Percentiles rank a stretch among this genome's conserved stretches.
Conservation (phyloP, 2,888 invertebrate species). For the Scaptomyza cyrtandrae region DNA sequence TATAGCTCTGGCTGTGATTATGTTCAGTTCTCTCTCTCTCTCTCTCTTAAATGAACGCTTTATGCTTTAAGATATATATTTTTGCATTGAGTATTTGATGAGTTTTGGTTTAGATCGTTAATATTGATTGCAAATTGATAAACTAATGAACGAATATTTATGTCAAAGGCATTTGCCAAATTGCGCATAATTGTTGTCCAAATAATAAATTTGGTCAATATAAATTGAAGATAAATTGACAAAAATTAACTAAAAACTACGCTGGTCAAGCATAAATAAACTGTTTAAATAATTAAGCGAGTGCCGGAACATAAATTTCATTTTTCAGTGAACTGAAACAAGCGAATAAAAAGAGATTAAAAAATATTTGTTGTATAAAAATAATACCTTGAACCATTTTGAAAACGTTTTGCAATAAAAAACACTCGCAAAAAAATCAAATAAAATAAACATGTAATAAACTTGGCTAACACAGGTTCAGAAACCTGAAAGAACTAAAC, state of each 20-base stretch:
- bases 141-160: conserved; percentile 6
- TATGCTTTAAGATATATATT: not conserved
- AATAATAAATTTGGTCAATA: conserved; percentile 9
- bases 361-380: too few species aligned
- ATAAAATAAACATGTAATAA: too few species aligned
- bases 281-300: not conserved
- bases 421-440: too few species aligned
- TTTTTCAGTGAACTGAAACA: not conserved
- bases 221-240: not conserved
- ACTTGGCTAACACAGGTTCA: too few species aligned
- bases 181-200: conserved; percentile 6
- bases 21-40: conserved; percentile 3
- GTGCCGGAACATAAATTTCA: not conserved
- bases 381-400: too few species aligned
- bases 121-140: not conserved
- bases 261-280: too few species aligned
- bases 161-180: conserved; percentile 12
- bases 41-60: not conserved
- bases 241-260: conserved; percentile 1
- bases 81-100: too few species aligned
- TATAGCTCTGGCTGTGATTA: conserved; percentile 12
- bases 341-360: too few species aligned
- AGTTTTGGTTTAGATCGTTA: not conserved
- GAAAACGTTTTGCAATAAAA: too few species aligned
- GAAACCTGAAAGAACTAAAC: too few species aligned